phyloP scores from a whole-genome alignment of 2,888 invertebrate species.

The Bombylius discolor region DNA sequence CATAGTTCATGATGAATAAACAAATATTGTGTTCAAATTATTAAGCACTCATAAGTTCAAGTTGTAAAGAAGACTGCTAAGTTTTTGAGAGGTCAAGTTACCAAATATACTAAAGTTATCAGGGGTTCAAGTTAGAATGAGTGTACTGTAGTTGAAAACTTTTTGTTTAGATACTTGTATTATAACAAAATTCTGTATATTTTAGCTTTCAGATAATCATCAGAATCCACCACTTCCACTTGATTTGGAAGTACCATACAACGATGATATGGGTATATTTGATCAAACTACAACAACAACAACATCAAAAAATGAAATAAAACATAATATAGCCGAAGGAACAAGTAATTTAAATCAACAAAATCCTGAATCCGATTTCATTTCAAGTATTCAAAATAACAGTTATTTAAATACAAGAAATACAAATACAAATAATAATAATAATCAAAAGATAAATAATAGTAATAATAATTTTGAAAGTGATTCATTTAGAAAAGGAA shows the following conservation, averaged over 20 bases:
- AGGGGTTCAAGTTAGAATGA: too few relatives aligned
- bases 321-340: conserved; percentile 6
- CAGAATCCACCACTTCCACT: conserved; percentile 50
- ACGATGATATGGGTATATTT: conserved; percentile 46
- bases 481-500: conserved; percentile 15
- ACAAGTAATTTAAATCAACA: neutral
- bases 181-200: too few relatives aligned
- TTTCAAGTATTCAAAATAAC: neutral
- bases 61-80: too few relatives aligned
- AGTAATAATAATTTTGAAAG: neutral
- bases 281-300: conserved; percentile 15
- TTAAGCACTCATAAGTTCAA: too few relatives aligned
- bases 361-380: neutral
- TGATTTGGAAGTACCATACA: conserved; percentile 52
- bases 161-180: too few relatives aligned
- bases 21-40: too few relatives aligned
- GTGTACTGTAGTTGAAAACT: too few relatives aligned
- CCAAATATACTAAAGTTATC: too few relatives aligned
- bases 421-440: conserved; percentile 1
- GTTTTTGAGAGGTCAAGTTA: too few relatives aligned
- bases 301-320: conserved; percentile 21
- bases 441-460: neutral
- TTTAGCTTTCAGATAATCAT: conserved; percentile 19
- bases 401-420: conserved; percentile 1
- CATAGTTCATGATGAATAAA: too few relatives aligned